Evolutionary conservation across 2,797 vertebrate genomes (phyloP).

Genomic region (Echiichthys vipera): DNA sequence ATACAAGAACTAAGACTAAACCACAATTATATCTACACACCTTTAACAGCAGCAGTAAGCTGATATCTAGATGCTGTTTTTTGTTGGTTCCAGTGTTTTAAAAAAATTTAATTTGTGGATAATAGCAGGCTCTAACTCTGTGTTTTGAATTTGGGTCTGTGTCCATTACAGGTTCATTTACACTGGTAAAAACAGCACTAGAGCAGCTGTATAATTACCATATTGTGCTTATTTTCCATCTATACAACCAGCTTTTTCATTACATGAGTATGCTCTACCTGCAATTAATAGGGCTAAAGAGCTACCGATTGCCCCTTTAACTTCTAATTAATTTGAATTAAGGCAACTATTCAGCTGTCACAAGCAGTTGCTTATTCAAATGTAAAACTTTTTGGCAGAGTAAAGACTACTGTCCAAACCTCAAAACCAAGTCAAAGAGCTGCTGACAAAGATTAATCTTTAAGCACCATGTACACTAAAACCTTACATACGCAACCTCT

Average conservation of each 20-base stretch:
- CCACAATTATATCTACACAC: background rate
- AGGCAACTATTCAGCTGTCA: background rate
- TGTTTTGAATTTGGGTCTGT: background rate
- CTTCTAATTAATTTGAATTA: background rate
- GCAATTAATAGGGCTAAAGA: background rate
- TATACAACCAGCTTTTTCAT: background rate
- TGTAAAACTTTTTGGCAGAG: background rate
- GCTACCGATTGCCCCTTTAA: background rate
- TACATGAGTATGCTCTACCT: background rate
- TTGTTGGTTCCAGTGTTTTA: background rate
- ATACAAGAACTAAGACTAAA: background rate
- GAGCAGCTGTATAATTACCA: background rate
- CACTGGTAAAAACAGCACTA: background rate
- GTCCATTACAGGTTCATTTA: background rate
- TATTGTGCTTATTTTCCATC: background rate
- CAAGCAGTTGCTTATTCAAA: background rate
- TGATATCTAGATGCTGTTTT: background rate
- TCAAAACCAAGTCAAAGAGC: slow-evolving; percentile 12
- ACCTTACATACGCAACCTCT: slow-evolving; percentile 8
- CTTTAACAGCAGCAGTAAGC: background rate
- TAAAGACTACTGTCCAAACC: slow-evolving; percentile 1
- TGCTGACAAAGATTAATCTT: slow-evolving; percentile 5
- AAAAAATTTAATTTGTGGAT: background rate
- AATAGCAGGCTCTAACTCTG: background rate
- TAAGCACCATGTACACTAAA: background rate